phyloP scores from a whole-genome alignment of 2,113 vertebrate species.

The Brachirus orientalis region DNA sequence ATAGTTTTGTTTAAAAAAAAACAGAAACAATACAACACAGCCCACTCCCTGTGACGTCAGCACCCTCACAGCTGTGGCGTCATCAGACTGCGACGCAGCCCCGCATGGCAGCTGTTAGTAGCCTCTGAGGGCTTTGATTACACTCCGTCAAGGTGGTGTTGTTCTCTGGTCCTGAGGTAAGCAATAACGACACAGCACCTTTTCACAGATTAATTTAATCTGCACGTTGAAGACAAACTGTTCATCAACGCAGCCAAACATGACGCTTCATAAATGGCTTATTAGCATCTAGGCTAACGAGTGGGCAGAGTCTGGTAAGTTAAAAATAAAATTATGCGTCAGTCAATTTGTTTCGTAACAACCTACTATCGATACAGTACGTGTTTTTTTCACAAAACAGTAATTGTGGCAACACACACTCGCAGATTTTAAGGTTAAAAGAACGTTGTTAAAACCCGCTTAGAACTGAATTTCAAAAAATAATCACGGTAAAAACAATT shows the following conservation, averaged over 20 bases:
- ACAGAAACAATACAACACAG: too few species aligned
- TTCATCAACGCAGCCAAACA: background rate
- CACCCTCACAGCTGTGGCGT: constrained; percentile 12
- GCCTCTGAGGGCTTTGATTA: constrained; percentile 14
- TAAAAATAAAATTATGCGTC: too few species aligned
- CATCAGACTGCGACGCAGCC: constrained; percentile 36
- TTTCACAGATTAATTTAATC: background rate
- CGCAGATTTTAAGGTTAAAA: too few species aligned
- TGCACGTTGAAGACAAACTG: rapidly evolving
- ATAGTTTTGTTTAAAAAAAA: background rate
- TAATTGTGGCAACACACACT: too few species aligned
- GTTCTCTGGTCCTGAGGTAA: background rate
- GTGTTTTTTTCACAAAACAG: too few species aligned
- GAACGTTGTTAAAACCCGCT: too few species aligned
- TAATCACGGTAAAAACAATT: too few species aligned
- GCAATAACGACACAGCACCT: background rate
- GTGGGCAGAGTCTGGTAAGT: constrained; percentile 7
- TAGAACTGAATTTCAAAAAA: too few species aligned
- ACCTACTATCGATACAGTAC: too few species aligned
- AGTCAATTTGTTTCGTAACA: too few species aligned
- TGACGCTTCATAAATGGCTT: too few species aligned
- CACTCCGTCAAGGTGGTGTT: constrained; percentile 22
- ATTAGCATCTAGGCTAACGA: constrained; percentile 26
- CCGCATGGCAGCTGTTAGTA: constrained; percentile 44
- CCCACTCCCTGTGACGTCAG: background rate